Base-by-base conservation (phyloP, 2,888 invertebrate species). In the Dolomedes plantarius region DNA sequence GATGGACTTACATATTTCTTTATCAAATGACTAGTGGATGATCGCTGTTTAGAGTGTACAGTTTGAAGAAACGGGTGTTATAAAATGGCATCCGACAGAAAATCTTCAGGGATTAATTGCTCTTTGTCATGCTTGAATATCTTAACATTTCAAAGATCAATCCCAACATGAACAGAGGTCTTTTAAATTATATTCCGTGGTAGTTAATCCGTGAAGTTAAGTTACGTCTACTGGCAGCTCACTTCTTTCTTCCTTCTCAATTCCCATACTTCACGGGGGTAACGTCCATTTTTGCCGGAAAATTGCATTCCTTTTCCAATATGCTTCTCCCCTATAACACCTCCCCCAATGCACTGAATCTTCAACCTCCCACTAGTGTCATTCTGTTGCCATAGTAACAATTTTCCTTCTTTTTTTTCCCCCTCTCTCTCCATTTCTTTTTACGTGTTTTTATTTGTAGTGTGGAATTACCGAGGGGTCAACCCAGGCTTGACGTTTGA, bases 401-500 rank as follows among this genome's bases (percentile, higher is more conserved):
- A 62, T 68, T 69, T 82, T 82, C 68, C n/a, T n/a, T n/a, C n/a
- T n/a, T 82, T 82, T 72, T 83, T 71, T 71, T 23, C 2, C n/a
- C 36, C 6, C 36, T 23, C 23, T 56, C 23, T 56, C 56, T 56
- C 5, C 23, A 16, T 56, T 56, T 23, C 16, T 16, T 46, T 16
- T 46, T 16, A 5, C 11, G 56, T 56, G 56, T 56, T 56, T 56
- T 56, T 56, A 56, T 56, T 56, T 74, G 68, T 31, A 68, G 74
- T 68, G 50, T 83, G 83, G 83, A 75, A 77, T 83, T 83, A 83
- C 83, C 62, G 39, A 71, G 64, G 82, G 36, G 50, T 56, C 32
- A 65, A 31, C 65, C 65, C 65, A 31, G 65, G 65, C 65, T 31
- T 65, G 65, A 65, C n/a, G 31, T 16, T 31, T 31, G 32, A 65